Evolutionary conservation across 2,113 vertebrate genomes (phyloP), one percentile per base, ranked within the genome.

Genomic region (Lates calcarifer): DNA sequence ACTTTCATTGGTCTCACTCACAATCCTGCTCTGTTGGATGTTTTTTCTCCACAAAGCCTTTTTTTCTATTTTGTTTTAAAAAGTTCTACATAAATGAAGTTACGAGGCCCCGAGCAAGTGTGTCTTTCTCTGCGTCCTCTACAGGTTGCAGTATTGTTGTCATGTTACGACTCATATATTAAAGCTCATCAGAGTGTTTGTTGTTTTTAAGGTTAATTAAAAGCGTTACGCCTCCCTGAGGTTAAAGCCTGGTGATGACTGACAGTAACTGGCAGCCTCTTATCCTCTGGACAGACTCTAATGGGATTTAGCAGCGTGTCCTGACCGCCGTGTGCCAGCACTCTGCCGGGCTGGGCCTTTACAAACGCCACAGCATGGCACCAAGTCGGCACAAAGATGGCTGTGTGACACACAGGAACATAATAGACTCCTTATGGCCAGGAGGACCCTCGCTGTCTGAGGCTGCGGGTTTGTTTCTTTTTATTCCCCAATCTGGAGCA

Each of bases 281-380:
- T 47, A 68, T 91, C 86, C 83, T 82, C 76, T 82, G 86, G 70
- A 81, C 89, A 67, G 79, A 83, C 82, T 88, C 83, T 93, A 93
- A 96, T 95, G 90, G 89, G 87, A 83, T 95, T 94, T 90, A 82
- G 39, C 81, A 76, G 82, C 71, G 43, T 60, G 88, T 82, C 68
- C 77, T 0, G 15, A 3, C 11, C 28, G 18, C 63, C 28, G 62
- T 67, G 85, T 87, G 90, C 90, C 90, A 88, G 82, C 45, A 0
- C 79, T 78, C 80, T 29, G 75, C 80, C 78, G 51, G 67, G 45
- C 75, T 35, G 60, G 74, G 70, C 47, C 76, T 89, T 90, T 73
- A 35, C 82, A 86, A 66, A 78, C 47, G 33, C 65, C 91, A 3
- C 90, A 83, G 87, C 84, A 29, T 88, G 88, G 77, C 28, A 29